A percentile compares a stretch with the other conserved stretches of the same genome.
Conservation (phyloP, 1,140 invertebrate genomes). For the Neuroterus valhalla region DNA sequence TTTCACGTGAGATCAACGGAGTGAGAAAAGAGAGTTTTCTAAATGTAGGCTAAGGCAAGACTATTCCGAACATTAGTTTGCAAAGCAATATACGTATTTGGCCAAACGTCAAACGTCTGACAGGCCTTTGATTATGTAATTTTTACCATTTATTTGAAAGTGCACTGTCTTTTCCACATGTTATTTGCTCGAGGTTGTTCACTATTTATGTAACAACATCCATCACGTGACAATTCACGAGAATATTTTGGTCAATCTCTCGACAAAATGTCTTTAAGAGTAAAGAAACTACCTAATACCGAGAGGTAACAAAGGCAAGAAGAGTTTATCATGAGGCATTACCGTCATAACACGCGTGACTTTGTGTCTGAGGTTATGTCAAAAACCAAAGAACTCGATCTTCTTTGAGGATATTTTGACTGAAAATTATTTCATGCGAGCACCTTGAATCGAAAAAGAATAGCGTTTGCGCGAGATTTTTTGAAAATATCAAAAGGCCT, state of each 20-base stretch:
- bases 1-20: background rate
- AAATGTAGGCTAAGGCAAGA: background rate
- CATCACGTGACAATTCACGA: background rate
- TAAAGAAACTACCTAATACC: too few species aligned
- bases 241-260: background rate
- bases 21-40: constrained; percentile 9
- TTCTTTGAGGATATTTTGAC: too few species aligned
- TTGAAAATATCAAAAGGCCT: background rate
- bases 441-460: too few species aligned
- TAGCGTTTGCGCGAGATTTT: too few species aligned
- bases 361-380: too few species aligned
- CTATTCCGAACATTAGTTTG: background rate
- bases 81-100: background rate
- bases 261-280: background rate
- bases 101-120: constrained; percentile 8
- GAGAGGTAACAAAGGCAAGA: too few species aligned
- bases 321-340: too few species aligned
- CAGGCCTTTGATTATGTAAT: constrained; percentile 5
- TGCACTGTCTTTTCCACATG: background rate
- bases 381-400: too few species aligned
- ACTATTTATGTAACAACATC: constrained; percentile 18
- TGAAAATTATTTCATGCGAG: too few species aligned
- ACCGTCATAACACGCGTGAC: too few species aligned
- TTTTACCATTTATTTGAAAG: background rate
- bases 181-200: background rate